Conservation (phyloP, 2,797 vertebrate genomes). For the Pangasius mekongensis region DNA sequence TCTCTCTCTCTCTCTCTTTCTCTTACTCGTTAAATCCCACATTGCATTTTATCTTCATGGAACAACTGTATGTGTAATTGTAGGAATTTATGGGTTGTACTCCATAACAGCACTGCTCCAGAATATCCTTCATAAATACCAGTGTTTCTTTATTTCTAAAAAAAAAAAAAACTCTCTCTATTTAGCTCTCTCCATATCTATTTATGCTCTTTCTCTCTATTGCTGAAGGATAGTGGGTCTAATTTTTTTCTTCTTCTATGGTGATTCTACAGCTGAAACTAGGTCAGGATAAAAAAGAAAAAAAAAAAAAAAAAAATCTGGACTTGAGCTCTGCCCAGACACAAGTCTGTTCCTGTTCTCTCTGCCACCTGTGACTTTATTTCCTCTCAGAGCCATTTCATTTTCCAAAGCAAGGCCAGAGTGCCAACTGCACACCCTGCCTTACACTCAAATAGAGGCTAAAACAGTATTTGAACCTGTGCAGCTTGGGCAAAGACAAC, state of each 20-base stretch:
- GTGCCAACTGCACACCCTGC: background rate
- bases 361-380: constrained; percentile 20
- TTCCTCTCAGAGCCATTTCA: constrained; percentile 24
- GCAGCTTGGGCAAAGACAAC: background rate
- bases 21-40: background rate
- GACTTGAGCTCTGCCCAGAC: constrained; percentile 8
- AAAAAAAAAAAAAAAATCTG: constrained; percentile 1
- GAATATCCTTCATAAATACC: background rate
- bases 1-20: background rate
- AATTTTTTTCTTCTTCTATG: background rate
- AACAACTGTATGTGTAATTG: background rate
- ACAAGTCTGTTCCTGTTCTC: constrained; percentile 34
- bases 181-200: background rate
- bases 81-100: constrained; percentile 5
- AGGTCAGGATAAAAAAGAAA: background rate
- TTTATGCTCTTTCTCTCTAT: background rate
- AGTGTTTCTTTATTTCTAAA: background rate
- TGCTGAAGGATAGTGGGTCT: background rate
- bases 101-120: background rate
- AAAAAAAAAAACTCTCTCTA: background rate
- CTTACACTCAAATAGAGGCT: background rate
- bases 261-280: constrained; percentile 17
- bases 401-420: constrained; percentile 33
- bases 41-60: background rate
- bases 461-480: constrained; percentile 17